Percentiles rank a stretch among this genome's conserved stretches.
These are phyloP conservation scores for Pachyrhynchus sulphureomaculatus DNA, from an alignment of 1,140 invertebrate genomes.

Conservation along the genomic window DNA sequence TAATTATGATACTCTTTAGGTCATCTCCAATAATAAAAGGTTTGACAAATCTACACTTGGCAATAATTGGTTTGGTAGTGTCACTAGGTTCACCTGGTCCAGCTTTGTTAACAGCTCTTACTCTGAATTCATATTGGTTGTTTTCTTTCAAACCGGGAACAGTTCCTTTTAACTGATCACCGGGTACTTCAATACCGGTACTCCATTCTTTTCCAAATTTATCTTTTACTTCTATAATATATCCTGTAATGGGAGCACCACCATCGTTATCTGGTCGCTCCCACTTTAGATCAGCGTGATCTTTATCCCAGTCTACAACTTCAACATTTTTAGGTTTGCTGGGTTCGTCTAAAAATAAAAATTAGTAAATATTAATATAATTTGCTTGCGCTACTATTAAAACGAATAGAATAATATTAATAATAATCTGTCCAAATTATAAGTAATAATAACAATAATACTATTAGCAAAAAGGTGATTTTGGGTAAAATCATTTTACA, in stretches of 20 bases:
- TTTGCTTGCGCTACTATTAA: no score
- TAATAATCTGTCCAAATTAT: no score
- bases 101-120: constrained; percentile 93
- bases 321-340: constrained; percentile 88
- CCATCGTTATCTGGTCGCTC: constrained; percentile 87
- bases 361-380: no score
- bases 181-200: constrained; percentile 75
- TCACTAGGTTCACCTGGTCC: constrained; percentile 94
- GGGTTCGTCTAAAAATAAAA: constrained; percentile 74
- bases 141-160: constrained; percentile 92
- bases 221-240: constrained; percentile 91
- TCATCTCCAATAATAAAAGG: constrained; percentile 89
- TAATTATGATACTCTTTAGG: constrained; percentile 83
- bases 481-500: not conserved
- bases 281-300: constrained; percentile 93
- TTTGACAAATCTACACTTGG: constrained; percentile 93
- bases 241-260: constrained; percentile 91
- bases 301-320: constrained; percentile 94
- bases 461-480: no score
- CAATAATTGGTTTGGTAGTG: constrained; percentile 91
- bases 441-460: no score
- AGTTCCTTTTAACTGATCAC: constrained; percentile 72
- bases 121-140: constrained; percentile 93
- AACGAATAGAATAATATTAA: no score
- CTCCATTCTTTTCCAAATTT: constrained; percentile 91